A percentile compares a stretch with the other conserved stretches of the same genome.
Conservation (phyloP, 2,888 invertebrate genomes). For the Netelia fuscicornis region DNA sequence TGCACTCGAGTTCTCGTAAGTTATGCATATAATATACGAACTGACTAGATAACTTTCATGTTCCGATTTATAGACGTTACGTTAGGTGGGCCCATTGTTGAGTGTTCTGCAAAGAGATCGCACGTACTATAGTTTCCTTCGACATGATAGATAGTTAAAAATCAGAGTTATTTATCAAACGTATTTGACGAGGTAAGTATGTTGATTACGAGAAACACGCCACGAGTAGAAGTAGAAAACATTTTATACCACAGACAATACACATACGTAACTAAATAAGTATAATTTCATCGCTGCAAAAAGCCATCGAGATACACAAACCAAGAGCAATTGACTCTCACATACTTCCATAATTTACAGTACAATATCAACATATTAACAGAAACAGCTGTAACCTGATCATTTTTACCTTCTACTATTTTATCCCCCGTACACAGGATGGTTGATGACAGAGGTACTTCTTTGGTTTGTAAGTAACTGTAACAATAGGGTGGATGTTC, state of each 20-base stretch:
- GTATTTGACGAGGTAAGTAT: constrained; percentile 56
- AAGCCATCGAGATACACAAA: constrained; percentile 22
- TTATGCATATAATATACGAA: background rate
- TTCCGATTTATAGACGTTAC: background rate
- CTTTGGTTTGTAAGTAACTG: background rate
- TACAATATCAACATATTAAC: constrained; percentile 61
- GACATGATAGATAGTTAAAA: constrained; percentile 38
- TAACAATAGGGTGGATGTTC: background rate
- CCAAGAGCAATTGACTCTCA: constrained; percentile 22
- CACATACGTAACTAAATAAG: constrained; percentile 37
- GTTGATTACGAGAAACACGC: constrained; percentile 44
- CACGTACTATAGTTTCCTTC: constrained; percentile 39
- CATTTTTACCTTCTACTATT: constrained; percentile 50
- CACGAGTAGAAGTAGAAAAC: constrained; percentile 58
- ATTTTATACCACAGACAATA: constrained; percentile 47
- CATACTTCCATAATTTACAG: constrained; percentile 30
- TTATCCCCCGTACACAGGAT: constrained; percentile 32
- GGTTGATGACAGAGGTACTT: constrained; percentile 51
- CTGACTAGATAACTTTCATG: background rate
- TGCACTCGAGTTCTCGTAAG: background rate
- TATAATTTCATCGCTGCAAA: constrained; percentile 33
- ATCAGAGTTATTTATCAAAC: constrained; percentile 37
- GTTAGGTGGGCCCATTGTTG: background rate
- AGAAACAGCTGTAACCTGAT: constrained; percentile 43
- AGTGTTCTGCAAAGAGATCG: constrained; percentile 3